phyloP scores from a whole-genome alignment of 2,888 invertebrate genomes.

The Cabera pusaria region DNA sequence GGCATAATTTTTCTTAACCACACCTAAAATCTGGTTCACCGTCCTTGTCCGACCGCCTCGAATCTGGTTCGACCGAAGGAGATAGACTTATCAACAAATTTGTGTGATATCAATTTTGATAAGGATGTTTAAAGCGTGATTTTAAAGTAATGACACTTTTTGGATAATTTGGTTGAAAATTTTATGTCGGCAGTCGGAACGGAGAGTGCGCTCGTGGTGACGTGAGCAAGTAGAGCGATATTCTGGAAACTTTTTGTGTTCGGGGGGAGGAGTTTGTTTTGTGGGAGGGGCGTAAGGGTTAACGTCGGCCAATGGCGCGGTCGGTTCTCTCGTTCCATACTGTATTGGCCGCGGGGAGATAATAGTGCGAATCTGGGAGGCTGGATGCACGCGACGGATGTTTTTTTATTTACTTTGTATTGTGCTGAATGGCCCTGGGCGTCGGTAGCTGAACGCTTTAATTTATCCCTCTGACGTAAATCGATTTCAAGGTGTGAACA shows the following conservation, averaged over 20 bases:
- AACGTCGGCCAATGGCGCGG: conserved; percentile 51
- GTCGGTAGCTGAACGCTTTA: conserved; percentile 63
- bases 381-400: conserved; percentile 62
- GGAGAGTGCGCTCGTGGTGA: conserved; percentile 55
- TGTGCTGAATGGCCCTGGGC: conserved; percentile 60
- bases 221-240: conserved; percentile 54
- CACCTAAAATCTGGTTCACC: conserved; percentile 58
- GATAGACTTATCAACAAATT: conserved; percentile 52
- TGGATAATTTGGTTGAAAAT: conserved; percentile 43
- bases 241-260: conserved; percentile 61
- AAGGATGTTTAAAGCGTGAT: conserved; percentile 56
- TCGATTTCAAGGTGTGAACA: conserved; percentile 71
- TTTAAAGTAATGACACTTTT: conserved; percentile 48
- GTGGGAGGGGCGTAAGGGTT: conserved; percentile 73
- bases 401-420: conserved; percentile 68
- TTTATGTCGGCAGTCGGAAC: conserved; percentile 49
- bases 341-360: conserved; percentile 72
- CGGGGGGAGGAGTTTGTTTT: conserved; percentile 73
- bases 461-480: conserved; percentile 69
- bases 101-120: conserved; percentile 55
- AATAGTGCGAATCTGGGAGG: conserved; percentile 80
- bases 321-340: conserved; percentile 40
- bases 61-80: conserved; percentile 39
- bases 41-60: conserved; percentile 54
- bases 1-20: conserved; percentile 64